Conservation (phyloP, 2,888 invertebrate genomes). For the Salpingus planirostris region DNA sequence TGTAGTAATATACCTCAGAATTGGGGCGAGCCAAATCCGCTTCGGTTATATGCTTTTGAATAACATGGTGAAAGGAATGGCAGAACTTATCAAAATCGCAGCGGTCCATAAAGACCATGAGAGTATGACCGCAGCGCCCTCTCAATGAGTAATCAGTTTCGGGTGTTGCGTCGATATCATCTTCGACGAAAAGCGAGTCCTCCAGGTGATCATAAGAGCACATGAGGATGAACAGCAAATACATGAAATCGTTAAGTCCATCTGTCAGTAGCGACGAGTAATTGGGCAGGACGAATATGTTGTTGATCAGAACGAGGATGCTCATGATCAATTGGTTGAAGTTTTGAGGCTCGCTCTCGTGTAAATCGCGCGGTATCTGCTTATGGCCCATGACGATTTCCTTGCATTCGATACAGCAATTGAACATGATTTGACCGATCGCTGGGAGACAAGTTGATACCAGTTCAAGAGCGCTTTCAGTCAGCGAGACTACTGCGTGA, state of each 20-base stretch:
- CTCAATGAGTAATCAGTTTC: conserved; percentile 11
- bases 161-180: conserved; percentile 9
- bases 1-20: conserved; percentile 14
- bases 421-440: conserved; percentile 21
- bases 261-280: conserved; percentile 19
- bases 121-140: conserved; percentile 12
- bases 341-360: conserved; percentile 18
- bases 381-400: conserved; percentile 16
- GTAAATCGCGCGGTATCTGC: conserved; percentile 15
- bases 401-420: conserved; percentile 21
- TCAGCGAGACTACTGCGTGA: conserved; percentile 7
- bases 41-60: conserved; percentile 18
- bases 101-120: conserved; percentile 16
- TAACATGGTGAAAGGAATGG: conserved; percentile 16
- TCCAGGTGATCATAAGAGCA: conserved; percentile 18
- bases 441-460: conserved; percentile 17
- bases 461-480: conserved; percentile 9
- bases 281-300: conserved; percentile 14
- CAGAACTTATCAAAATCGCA: conserved; percentile 14
- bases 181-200: conserved; percentile 14
- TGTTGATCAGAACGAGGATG: conserved; percentile 18
- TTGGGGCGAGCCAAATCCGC: conserved; percentile 8
- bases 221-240: conserved; percentile 21
- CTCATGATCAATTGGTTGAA: conserved; percentile 17
- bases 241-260: conserved; percentile 21